Evolutionary conservation across 2,797 vertebrate genomes (phyloP).

Genomic region (Sylvilagus floridanus): DNA sequence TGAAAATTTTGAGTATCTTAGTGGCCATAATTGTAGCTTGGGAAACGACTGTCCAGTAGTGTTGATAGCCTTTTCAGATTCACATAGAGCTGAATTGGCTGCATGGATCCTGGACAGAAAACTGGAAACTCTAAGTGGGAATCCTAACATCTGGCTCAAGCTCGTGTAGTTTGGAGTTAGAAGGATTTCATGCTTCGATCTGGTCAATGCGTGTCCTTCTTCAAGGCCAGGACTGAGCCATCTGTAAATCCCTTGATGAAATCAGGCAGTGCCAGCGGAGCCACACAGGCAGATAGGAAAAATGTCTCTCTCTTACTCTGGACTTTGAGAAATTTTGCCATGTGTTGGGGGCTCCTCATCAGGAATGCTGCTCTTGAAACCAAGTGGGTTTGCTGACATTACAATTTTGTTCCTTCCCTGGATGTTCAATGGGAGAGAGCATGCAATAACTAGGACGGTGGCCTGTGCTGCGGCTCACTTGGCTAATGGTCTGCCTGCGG

Average conservation of each 20-base stretch:
- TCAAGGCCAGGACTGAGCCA: not conserved
- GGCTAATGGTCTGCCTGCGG: no score
- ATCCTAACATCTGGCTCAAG: not conserved
- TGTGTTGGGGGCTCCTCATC: not conserved
- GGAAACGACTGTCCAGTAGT: not conserved
- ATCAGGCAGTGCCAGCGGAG: not conserved
- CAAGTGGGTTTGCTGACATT: constrained; percentile 31
- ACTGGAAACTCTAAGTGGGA: not conserved
- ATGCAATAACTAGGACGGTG: not conserved
- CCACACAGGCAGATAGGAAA: not conserved
- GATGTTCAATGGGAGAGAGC: not conserved
- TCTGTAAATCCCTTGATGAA: not conserved
- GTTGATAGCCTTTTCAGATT: not conserved
- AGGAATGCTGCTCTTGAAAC: constrained; percentile 19
- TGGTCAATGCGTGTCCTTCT: not conserved
- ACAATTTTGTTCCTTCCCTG: constrained; percentile 1
- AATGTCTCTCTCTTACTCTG: not conserved
- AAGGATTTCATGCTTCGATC: not conserved
- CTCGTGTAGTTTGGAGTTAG: not conserved
- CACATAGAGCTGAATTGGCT: not conserved
- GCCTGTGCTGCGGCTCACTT: no score
- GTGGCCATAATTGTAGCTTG: not conserved
- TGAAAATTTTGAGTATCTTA: not conserved
- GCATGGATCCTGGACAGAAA: not conserved
- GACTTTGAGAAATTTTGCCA: not conserved